These are phyloP conservation scores for Nemoura dubitans DNA, from an alignment of 2,888 invertebrate species.

Conservation along the genomic window DNA sequence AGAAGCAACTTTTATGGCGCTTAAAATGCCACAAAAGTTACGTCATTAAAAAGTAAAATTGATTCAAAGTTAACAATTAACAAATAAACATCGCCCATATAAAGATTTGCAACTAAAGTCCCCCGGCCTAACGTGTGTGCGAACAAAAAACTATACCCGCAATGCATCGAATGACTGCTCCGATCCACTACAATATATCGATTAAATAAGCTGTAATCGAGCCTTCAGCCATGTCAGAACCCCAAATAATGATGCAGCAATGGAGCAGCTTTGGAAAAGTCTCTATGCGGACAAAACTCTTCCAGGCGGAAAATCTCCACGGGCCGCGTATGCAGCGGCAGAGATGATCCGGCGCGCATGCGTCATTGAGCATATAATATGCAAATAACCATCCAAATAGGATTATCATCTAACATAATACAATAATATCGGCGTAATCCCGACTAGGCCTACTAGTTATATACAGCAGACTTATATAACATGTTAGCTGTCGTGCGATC, in stretches of 20 bases:
- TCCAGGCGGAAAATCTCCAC: neutral
- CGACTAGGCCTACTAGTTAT: neutral
- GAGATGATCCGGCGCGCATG: neutral
- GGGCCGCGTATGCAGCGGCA: neutral
- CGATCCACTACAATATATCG: neutral
- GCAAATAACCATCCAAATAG: slow-evolving; percentile 12
- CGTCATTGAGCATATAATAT: slow-evolving; percentile 12
- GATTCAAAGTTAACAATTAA: too few relatives aligned
- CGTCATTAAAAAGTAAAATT: too few relatives aligned
- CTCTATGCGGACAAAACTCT: neutral
- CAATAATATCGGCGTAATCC: neutral
- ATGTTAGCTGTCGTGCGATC: neutral
- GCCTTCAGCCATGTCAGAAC: neutral
- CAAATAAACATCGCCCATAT: too few relatives aligned
- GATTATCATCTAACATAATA: neutral
- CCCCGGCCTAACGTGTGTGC: too few relatives aligned
- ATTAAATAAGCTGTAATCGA: neutral
- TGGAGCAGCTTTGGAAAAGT: slow-evolving; percentile 1
- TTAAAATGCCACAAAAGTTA: too few relatives aligned
- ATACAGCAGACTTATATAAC: neutral
- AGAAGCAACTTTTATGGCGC: too few relatives aligned
- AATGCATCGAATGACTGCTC: too few relatives aligned
- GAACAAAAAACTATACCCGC: too few relatives aligned
- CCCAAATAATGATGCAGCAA: neutral
- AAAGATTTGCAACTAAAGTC: too few relatives aligned